Evolutionary conservation across 37 sponge, comb jelly and placozoan genomes (phyloP).

Genomic region (Halisarca cf. caerulea): DNA sequence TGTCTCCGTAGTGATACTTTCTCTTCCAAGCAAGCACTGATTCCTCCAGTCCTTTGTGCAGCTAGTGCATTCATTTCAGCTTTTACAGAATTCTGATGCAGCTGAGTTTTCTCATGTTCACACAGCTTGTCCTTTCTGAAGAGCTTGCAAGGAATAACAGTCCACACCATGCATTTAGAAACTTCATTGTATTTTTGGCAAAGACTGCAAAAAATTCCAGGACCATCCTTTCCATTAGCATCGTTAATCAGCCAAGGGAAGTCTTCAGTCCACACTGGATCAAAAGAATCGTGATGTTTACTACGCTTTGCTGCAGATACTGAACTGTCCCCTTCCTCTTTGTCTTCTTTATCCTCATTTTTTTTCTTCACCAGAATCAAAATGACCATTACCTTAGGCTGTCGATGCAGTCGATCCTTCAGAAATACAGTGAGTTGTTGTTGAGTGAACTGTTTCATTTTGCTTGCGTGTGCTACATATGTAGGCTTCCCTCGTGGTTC

Average conservation of each 20-base stretch:
- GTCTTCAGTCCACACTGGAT: constrained; percentile 7
- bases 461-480: no score
- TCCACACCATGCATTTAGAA: neutral
- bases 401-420: no score
- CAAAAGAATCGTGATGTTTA: constrained; percentile 3
- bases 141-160: constrained; percentile 9
- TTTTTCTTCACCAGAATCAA: no score
- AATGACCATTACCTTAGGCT: no score
- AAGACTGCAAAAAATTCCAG: neutral
- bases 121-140: constrained; percentile 25
- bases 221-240: constrained; percentile 3
- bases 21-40: neutral
- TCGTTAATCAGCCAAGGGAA: neutral
- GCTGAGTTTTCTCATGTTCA: constrained; percentile 5
- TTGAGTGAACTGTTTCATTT: no score
- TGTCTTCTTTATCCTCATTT: neutral
- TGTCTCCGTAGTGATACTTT: neutral
- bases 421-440: no score
- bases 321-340: neutral
- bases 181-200: neutral
- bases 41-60: neutral
- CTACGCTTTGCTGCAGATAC: neutral
- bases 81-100: constrained; percentile 1
- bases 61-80: neutral
- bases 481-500: no score